Conservation (phyloP, 2,113 vertebrate genomes). For the Nycticorax nycticorax region DNA sequence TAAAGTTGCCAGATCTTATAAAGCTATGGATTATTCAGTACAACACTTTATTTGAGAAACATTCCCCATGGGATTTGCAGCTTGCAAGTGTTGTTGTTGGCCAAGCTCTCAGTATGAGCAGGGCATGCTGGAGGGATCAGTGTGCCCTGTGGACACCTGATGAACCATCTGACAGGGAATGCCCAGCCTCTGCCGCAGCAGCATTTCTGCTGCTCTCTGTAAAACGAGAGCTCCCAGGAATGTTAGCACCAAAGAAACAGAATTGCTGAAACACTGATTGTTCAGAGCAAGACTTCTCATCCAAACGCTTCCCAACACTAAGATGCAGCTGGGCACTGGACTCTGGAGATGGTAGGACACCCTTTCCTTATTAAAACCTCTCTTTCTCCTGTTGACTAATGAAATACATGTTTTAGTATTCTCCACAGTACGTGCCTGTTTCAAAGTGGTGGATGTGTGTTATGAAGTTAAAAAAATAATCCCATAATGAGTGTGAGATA, state of each 20-base stretch:
- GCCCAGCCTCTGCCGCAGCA: constrained; percentile 20
- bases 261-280: constrained; percentile 1
- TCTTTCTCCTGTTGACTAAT: background rate
- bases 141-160: background rate
- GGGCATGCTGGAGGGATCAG: constrained; percentile 11
- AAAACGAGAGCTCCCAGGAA: constrained; percentile 65
- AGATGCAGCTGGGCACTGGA: constrained; percentile 16
- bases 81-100: background rate
- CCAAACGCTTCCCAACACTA: background rate
- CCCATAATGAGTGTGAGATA: background rate
- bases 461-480: background rate
- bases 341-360: constrained; percentile 33
- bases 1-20: background rate
- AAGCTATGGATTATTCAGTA: background rate
- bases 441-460: background rate
- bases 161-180: constrained; percentile 13
- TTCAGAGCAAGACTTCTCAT: constrained; percentile 49
- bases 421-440: background rate
- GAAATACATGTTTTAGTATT: background rate
- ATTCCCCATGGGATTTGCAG: constrained; percentile 26
- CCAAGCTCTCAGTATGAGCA: background rate
- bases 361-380: background rate
- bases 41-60: background rate
- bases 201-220: constrained; percentile 53
- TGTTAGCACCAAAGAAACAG: constrained; percentile 29